Conservation (phyloP, 1,140 invertebrate species). For the Calliopsis andreniformis region DNA sequence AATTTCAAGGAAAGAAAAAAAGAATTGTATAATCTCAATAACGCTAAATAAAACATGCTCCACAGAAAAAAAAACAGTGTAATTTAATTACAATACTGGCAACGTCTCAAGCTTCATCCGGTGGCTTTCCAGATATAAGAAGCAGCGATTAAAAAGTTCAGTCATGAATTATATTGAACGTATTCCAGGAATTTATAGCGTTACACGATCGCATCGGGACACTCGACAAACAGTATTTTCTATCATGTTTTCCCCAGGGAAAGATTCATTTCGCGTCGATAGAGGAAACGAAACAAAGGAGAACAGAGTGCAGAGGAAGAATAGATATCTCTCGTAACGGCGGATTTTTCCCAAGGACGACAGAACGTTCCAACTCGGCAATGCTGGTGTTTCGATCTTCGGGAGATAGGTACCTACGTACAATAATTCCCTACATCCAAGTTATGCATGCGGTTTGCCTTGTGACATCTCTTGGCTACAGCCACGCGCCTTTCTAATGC, state of each 20-base stretch:
- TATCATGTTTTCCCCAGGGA: background rate
- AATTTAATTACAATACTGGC: no score
- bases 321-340: background rate
- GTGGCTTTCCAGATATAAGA: no score
- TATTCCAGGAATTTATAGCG: no score
- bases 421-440: constrained; percentile 74
- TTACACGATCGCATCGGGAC: no score
- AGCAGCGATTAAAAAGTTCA: no score
- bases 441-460: constrained; percentile 79
- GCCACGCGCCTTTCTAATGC: constrained; percentile 76
- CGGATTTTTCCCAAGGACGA: constrained; percentile 56
- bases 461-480: constrained; percentile 75
- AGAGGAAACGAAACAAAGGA: background rate
- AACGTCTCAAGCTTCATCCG: no score
- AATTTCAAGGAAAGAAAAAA: no score
- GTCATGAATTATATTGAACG: no score
- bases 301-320: background rate
- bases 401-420: constrained; percentile 48
- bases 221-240: no score
- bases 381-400: constrained; percentile 44
- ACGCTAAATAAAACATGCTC: no score
- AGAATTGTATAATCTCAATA: no score
- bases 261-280: background rate
- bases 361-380: constrained; percentile 24
- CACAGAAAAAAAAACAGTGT: no score